phyloP scores from a whole-genome alignment of 2,113 vertebrate genomes.

The Epinephelus cyanopodus region DNA sequence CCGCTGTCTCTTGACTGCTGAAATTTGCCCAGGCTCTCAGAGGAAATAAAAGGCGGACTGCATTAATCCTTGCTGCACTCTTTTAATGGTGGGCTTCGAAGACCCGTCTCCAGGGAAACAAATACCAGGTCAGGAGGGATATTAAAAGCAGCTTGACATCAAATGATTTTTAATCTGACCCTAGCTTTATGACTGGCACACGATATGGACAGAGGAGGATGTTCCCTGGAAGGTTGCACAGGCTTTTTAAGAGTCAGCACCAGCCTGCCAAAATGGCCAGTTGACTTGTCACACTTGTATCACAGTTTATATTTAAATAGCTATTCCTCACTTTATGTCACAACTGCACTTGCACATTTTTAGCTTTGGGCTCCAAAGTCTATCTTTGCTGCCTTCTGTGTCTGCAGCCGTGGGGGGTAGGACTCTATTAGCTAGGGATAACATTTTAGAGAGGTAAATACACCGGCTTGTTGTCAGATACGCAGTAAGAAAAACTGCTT shows the following conservation, averaged over 20 bases:
- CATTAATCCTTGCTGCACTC: slow-evolving; percentile 63
- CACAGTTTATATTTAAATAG: not conserved
- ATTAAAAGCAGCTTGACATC: slow-evolving; percentile 60
- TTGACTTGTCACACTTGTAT: not conserved
- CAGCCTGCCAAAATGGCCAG: not conserved
- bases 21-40: slow-evolving; percentile 74
- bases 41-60: slow-evolving; percentile 79
- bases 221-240: not conserved
- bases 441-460: slow-evolving; percentile 14
- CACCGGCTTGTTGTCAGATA: slow-evolving; percentile 13
- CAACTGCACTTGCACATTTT: not conserved
- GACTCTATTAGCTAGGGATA: not conserved
- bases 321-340: slow-evolving; percentile 8
- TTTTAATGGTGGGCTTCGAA: slow-evolving; percentile 74
- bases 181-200: slow-evolving; percentile 38
- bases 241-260: not conserved
- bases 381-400: slow-evolving; percentile 6
- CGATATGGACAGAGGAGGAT: not conserved
- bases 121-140: slow-evolving; percentile 62
- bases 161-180: slow-evolving; percentile 64
- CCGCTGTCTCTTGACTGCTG: slow-evolving; percentile 51
- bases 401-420: slow-evolving; percentile 6
- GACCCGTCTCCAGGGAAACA: slow-evolving; percentile 70
- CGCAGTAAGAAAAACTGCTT: slow-evolving; percentile 9
- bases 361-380: not conserved